phyloP scores from a whole-genome alignment of 1,140 invertebrate species.

The Ceratina calcarata region DNA sequence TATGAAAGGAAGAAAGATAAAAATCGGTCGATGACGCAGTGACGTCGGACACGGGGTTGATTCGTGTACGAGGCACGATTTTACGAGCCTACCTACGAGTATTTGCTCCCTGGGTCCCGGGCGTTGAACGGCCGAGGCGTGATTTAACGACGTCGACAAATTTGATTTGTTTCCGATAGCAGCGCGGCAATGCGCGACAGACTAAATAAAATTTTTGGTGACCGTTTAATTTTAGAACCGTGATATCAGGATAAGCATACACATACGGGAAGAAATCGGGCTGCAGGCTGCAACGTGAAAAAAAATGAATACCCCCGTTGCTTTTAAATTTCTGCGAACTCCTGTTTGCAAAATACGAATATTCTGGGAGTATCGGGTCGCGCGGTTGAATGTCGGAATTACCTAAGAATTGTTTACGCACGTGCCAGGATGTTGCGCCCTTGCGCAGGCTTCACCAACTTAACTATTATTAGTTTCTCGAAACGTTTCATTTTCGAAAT shows the following conservation, averaged over 20 bases:
- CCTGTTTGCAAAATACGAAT: conserved; percentile 57
- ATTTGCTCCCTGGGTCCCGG: conserved; percentile 22
- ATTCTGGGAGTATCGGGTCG: conserved; percentile 64
- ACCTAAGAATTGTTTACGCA: conserved; percentile 75
- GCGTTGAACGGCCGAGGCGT: conserved; percentile 39
- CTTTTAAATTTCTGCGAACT: conserved; percentile 41
- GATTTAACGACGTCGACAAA: conserved; percentile 67
- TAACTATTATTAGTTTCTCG: conserved; percentile 73
- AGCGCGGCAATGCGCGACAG: conserved; percentile 25
- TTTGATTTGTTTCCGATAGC: conserved; percentile 58
- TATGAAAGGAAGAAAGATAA: not conserved
- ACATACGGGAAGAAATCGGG: too few relatives aligned
- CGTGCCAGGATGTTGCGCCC: conserved; percentile 78
- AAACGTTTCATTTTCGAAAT: conserved; percentile 29
- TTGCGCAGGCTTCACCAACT: conserved; percentile 64
- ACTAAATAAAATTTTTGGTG: conserved; percentile 43
- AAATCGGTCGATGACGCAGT: conserved; percentile 18
- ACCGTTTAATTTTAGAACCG: conserved; percentile 8
- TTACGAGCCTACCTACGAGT: conserved; percentile 43
- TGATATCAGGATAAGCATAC: too few relatives aligned
- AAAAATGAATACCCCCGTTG: not conserved
- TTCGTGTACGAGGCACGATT: conserved; percentile 28
- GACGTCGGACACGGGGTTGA: conserved; percentile 25
- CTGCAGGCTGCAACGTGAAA: too few relatives aligned
- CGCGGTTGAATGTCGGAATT: conserved; percentile 54